Evolutionary conservation across 2,797 vertebrate genomes (phyloP), one percentile per base, ranked within the genome.

Genomic region (Ptychadena robeensis): DNA sequence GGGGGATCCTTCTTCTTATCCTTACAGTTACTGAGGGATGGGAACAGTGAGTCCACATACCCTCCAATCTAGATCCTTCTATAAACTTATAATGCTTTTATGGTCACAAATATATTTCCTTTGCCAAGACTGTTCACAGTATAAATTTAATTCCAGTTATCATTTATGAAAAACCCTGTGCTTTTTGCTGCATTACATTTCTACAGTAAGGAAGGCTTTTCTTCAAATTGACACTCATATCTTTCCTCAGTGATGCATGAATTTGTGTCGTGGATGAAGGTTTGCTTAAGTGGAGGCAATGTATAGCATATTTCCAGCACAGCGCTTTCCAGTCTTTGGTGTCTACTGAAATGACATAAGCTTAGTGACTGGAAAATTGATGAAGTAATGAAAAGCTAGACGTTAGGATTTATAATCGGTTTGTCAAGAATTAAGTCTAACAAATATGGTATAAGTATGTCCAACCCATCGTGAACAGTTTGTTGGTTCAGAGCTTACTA

Each of bases 391-490:
- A 61, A 59, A 59, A 73, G 27, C 48, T 25, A 35, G 5, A 61
- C 9, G 53, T 34, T 40, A 35, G 59, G 10, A 59, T 57, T 34
- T 59, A 15, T 57, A 35, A 37, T 61, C 48, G 34, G 31, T 73
- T 59, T 73, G 48, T 61, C 11, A 9, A 18, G 22, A 61, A 61
- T 11, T 35, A 73, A 9, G 32, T 14, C 53, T 73, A 73, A 73
- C 59, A 73, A 73, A 73, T 61, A 25, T 57, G 59, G 9, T 61
- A 59, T 59, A 35, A 35, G 48, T 22, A 30, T 73, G 34, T 22
- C 35, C 61, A 59, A 2, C 31, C 5, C 15, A 27, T 35, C 18
- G 61, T 61, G 35, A 11, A 22, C 18, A 53, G 14, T 44, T 53
- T n/a, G n/a, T n/a, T n/a, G n/a, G n/a, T n/a, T n/a, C n/a, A n/a